Conservation (phyloP, 2,797 vertebrate species). For the Nyctibius grandis region DNA sequence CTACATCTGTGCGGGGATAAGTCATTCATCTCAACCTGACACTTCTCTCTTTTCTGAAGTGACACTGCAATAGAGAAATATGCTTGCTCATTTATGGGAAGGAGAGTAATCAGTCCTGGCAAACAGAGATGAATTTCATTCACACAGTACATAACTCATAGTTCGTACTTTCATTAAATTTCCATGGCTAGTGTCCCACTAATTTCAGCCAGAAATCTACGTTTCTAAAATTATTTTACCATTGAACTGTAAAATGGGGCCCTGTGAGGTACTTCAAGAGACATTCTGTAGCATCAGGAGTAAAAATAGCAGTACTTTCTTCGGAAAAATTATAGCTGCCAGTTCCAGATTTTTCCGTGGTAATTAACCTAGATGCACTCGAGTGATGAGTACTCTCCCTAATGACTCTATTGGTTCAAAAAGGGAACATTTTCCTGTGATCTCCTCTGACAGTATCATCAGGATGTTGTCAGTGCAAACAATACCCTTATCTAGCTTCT, state of each 20-base stretch:
- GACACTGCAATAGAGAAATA: slow-evolving; percentile 41
- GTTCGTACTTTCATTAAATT: background rate
- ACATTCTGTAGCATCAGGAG: slow-evolving; percentile 46
- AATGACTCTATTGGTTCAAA: slow-evolving; percentile 85
- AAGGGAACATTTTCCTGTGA: slow-evolving; percentile 78
- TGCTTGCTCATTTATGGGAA: slow-evolving; percentile 17
- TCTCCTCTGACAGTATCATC: slow-evolving; percentile 82
- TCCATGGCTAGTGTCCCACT: background rate
- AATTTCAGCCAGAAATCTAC: background rate
- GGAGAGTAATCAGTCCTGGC: background rate
- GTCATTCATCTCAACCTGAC: slow-evolving; percentile 46
- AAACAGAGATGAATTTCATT: slow-evolving; percentile 18
- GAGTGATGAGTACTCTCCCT: slow-evolving; percentile 89
- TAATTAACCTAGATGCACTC: slow-evolving; percentile 89
- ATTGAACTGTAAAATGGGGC: slow-evolving; percentile 14
- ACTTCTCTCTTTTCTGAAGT: slow-evolving; percentile 38
- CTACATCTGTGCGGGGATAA: background rate
- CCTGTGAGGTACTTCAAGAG: slow-evolving; percentile 2
- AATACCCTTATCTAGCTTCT: slow-evolving; percentile 93
- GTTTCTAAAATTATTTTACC: slow-evolving; percentile 41
- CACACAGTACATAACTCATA: background rate
- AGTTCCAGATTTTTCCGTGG: slow-evolving; percentile 77
- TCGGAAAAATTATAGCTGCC: slow-evolving; percentile 62
- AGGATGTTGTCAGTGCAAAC: slow-evolving; percentile 91
- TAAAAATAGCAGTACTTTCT: slow-evolving; percentile 62